Conservation (phyloP, 1,140 invertebrate species). For the Fopius arisanus region DNA sequence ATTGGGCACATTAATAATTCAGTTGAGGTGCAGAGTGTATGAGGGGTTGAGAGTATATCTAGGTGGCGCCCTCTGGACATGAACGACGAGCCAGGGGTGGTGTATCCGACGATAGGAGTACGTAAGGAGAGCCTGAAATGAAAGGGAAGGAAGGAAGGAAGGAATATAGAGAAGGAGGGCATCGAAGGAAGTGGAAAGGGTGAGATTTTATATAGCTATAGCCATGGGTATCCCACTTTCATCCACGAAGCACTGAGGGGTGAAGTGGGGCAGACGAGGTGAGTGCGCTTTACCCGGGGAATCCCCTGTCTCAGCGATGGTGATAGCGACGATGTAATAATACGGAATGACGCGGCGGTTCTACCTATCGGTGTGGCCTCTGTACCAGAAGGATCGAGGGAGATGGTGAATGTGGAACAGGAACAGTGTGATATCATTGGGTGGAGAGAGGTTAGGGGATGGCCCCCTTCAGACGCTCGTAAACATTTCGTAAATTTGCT, state of each 20-base stretch:
- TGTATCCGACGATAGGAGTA: background rate
- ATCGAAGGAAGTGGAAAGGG: background rate
- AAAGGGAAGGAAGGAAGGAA: conserved; percentile 1
- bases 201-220: background rate
- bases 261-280: background rate
- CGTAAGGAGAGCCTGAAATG: background rate
- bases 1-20: conserved; percentile 73
- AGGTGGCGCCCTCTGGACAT: background rate
- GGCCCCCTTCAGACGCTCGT: conserved; percentile 59
- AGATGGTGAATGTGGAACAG: conserved; percentile 1
- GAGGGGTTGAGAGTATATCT: background rate
- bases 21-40: conserved; percentile 38
- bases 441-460: conserved; percentile 34
- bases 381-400: conserved; percentile 32
- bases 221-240: background rate
- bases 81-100: background rate
- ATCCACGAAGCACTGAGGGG: background rate
- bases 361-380: conserved; percentile 37
- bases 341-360: conserved; percentile 56
- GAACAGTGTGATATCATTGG: conserved; percentile 22
- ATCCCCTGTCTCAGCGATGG: conserved; percentile 41
- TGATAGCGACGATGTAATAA: conserved; percentile 57
- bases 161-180: conserved; percentile 6
- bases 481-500: conserved; percentile 67
- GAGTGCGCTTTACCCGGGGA: conserved; percentile 20